A percentile compares a stretch with the other conserved stretches of the same genome.
Conservation (phyloP, 2,888 invertebrate species). For the Cylindroiulus punctatus region DNA sequence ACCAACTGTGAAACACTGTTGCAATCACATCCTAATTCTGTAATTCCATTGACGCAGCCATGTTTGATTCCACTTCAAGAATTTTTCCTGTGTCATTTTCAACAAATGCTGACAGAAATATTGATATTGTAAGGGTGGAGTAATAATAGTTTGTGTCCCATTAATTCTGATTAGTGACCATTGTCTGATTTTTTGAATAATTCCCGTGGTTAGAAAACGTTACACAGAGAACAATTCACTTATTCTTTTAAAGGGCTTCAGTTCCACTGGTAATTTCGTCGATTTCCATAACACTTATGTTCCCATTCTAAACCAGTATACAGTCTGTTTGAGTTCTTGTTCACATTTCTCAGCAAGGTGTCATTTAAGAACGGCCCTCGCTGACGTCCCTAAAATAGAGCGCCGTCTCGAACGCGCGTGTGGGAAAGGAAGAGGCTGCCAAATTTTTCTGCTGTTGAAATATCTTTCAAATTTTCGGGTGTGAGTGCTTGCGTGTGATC, state of each 20-base stretch:
- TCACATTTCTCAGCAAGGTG: background rate
- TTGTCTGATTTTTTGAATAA: too few species aligned
- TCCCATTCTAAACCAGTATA: background rate
- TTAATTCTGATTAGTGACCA: too few species aligned
- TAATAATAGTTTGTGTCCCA: too few species aligned
- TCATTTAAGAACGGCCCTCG: background rate
- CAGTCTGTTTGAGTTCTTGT: background rate
- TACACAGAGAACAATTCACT: too few species aligned
- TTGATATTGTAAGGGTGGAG: too few species aligned
- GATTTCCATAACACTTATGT: background rate
- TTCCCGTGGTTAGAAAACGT: too few species aligned
- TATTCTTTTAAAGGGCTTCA: background rate
- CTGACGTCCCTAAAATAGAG: background rate
- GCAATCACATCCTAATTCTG: too few species aligned
- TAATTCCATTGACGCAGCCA: too few species aligned
- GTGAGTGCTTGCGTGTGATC: slow-evolving; percentile 1
- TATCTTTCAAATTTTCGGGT: slow-evolving; percentile 20
- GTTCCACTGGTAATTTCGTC: background rate
- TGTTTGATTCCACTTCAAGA: too few species aligned
- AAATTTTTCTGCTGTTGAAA: slow-evolving; percentile 9
- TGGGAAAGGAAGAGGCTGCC: background rate
- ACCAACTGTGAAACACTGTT: too few species aligned
- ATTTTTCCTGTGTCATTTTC: too few species aligned
- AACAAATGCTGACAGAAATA: too few species aligned
- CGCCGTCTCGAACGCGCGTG: background rate